Conservation (phyloP, 2,888 invertebrate species). For the Minunthozetes semirufus region DNA sequence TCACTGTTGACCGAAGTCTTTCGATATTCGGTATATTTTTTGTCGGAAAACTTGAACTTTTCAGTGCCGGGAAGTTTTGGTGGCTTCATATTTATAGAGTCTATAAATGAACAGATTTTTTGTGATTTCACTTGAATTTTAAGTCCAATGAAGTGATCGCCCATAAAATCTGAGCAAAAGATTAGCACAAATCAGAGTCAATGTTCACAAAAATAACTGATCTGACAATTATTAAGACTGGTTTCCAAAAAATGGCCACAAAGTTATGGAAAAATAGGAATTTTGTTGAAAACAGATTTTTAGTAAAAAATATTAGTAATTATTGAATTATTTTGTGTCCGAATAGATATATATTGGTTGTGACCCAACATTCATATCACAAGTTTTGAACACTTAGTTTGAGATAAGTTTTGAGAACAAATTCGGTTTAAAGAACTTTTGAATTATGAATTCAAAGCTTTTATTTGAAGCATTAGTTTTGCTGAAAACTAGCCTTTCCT, state of each 20-base stretch:
- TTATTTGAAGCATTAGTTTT: no score
- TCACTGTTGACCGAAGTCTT: constrained; percentile 36
- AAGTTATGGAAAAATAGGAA: not conserved
- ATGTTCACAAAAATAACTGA: not conserved
- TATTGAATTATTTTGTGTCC: not conserved
- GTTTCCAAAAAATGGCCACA: not conserved
- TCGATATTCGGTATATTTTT: not conserved
- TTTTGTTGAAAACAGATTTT: not conserved
- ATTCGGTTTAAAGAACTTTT: not conserved
- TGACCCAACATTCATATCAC: not conserved
- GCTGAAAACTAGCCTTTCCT: not conserved
- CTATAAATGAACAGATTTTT: no score
- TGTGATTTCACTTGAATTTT: not conserved
- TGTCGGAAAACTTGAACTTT: constrained; percentile 40
- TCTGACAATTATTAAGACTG: not conserved
- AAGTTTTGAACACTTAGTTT: not conserved
- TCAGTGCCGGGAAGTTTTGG: constrained; percentile 40
- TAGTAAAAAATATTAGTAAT: not conserved
- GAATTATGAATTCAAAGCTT: not conserved
- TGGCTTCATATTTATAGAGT: constrained; percentile 41
- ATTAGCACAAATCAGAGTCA: not conserved
- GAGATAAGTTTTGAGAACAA: not conserved
- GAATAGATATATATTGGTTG: not conserved
- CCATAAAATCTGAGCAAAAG: not conserved
- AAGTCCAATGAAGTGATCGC: not conserved